A percentile compares a stretch with the other conserved stretches of the same genome.
phyloP scores from a whole-genome alignment of 1,140 invertebrate species.

The Prorops nasuta region DNA sequence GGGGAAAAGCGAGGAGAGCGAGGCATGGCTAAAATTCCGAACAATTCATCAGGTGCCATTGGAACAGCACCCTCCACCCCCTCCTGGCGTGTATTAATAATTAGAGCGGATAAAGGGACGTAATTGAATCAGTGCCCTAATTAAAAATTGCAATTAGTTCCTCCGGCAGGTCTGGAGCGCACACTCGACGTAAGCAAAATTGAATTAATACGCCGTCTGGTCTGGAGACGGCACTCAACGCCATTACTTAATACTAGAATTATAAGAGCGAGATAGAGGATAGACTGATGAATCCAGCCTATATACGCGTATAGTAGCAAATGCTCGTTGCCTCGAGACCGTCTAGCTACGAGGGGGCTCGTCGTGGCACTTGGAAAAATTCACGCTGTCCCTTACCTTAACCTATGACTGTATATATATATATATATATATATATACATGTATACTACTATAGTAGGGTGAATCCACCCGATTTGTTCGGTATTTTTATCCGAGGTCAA shows the following conservation, averaged over 20 bases:
- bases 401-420: no score
- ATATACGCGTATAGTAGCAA: no score
- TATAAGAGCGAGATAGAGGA: constrained; percentile 14
- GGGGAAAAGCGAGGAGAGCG: constrained; percentile 15
- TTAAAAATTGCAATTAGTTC: constrained; percentile 43
- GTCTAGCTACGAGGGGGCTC: no score
- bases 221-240: constrained; percentile 26
- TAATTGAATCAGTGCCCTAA: constrained; percentile 35
- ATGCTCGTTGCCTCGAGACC: no score
- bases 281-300: no score
- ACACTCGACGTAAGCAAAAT: constrained; percentile 31
- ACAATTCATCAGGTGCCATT: constrained; percentile 26
- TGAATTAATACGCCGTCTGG: constrained; percentile 34
- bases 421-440: no score
- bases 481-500: no score
- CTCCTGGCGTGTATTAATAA: constrained; percentile 26
- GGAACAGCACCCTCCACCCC: not conserved
- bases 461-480: no score
- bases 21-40: constrained; percentile 20
- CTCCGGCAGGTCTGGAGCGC: constrained; percentile 14
- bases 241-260: constrained; percentile 28
- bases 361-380: no score
- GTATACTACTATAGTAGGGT: no score
- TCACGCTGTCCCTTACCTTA: no score
- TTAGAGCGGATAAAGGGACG: constrained; percentile 26